Percentiles rank a stretch among this genome's conserved stretches.
These are phyloP conservation scores for Hippocampus zosterae DNA, from an alignment of 2,113 vertebrate species.

Conservation along the genomic window DNA sequence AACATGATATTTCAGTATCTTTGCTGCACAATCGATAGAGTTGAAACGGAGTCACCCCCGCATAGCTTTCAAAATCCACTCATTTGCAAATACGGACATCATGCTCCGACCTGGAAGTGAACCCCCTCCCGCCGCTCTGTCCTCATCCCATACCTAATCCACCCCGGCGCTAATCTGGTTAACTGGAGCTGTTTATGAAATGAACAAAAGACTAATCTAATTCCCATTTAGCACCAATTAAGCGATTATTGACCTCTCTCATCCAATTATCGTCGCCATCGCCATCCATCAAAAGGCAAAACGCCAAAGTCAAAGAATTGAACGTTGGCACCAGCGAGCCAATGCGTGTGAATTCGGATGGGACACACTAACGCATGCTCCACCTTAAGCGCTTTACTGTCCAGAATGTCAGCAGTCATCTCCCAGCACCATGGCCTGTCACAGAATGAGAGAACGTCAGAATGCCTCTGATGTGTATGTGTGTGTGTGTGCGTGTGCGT, in stretches of 20 bases:
- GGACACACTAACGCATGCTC: conserved; percentile 10
- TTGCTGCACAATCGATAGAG: too few relatives aligned
- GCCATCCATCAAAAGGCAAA: conserved; percentile 26
- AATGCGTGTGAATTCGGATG: conserved; percentile 23
- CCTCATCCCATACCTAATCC: conserved; percentile 45
- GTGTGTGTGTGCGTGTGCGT: not conserved
- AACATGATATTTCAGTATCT: too few relatives aligned
- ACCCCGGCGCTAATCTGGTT: conserved; percentile 59
- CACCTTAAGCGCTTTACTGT: conserved; percentile 65
- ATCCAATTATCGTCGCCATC: conserved; percentile 59
- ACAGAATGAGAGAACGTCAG: conserved; percentile 33
- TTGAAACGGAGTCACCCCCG: not conserved
- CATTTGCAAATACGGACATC: not conserved
- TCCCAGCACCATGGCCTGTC: conserved; percentile 54
- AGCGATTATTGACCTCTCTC: conserved; percentile 62
- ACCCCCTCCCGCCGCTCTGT: conserved; percentile 13
- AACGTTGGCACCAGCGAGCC: not conserved
- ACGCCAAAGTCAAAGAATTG: conserved; percentile 1
- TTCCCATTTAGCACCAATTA: conserved; percentile 68
- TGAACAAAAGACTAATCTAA: conserved; percentile 62
- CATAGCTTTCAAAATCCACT: too few relatives aligned
- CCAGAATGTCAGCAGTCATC: conserved; percentile 64
- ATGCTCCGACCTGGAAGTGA: conserved; percentile 15
- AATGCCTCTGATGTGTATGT: conserved; percentile 4
- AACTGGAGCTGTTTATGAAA: conserved; percentile 54